A percentile compares a stretch with the other conserved stretches of the same genome.
Evolutionary conservation across 1,140 invertebrate genomes (phyloP).

Genomic region (Caenorhabditis brenneri): DNA sequence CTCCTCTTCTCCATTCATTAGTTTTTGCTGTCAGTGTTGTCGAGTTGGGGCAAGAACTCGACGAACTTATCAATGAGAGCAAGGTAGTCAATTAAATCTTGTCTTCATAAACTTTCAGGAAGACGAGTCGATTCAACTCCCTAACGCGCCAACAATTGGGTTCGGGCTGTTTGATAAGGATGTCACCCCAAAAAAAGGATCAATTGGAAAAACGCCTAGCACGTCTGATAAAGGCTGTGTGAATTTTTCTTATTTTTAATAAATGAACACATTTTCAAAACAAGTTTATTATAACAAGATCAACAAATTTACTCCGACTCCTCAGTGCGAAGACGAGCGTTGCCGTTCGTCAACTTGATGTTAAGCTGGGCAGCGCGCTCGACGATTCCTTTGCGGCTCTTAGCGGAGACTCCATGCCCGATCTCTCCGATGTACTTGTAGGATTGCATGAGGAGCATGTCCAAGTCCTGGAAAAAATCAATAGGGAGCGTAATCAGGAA

Average conservation of each 20-base stretch:
- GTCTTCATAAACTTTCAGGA: neutral
- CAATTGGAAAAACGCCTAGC: slow-evolving; percentile 4
- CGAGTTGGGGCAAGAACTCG: slow-evolving; percentile 60
- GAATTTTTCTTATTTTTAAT: neutral
- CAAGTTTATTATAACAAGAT: slow-evolving; percentile 47
- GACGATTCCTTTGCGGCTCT: slow-evolving; percentile 92
- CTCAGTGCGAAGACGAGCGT: slow-evolving; percentile 92
- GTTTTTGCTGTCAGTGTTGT: neutral
- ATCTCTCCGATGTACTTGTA: slow-evolving; percentile 95
- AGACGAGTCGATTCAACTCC: neutral
- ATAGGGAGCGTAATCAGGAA: neutral
- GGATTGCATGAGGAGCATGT: slow-evolving; percentile 98
- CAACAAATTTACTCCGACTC: slow-evolving; percentile 76
- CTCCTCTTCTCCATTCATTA: neutral
- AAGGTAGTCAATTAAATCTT: neutral
- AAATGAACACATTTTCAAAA: slow-evolving; percentile 26
- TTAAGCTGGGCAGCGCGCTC: slow-evolving; percentile 93
- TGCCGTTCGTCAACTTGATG: slow-evolving; percentile 86
- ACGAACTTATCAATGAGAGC: slow-evolving; percentile 56
- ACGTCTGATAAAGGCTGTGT: neutral
- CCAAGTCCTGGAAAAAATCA: slow-evolving; percentile 82
- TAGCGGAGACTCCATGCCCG: slow-evolving; percentile 91
- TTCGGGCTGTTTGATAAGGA: slow-evolving; percentile 57
- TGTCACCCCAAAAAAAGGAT: slow-evolving; percentile 64
- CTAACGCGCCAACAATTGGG: slow-evolving; percentile 45